These are phyloP conservation scores for Dermochelys coriacea DNA, from an alignment of 2,797 vertebrate genomes.

Conservation along the genomic window DNA sequence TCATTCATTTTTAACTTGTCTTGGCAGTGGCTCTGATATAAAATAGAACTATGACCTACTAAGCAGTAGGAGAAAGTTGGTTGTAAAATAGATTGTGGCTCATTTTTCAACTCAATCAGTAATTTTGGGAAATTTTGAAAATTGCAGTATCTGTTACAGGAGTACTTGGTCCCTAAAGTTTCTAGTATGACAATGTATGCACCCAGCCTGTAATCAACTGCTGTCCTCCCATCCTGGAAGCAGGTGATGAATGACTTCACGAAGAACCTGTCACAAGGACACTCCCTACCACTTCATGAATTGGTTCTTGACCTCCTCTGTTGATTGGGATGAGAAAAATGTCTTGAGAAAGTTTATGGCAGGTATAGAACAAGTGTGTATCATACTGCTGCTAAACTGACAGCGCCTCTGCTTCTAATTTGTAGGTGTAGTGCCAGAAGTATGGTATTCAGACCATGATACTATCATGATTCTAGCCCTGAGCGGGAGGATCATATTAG, in stretches of 20 bases:
- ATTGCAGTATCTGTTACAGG: background rate
- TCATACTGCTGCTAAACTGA: background rate
- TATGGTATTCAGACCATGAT: background rate
- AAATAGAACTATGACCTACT: background rate
- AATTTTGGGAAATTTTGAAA: background rate
- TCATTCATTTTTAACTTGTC: background rate
- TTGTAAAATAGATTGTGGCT: background rate
- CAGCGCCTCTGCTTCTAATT: background rate
- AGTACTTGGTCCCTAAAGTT: background rate
- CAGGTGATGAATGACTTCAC: background rate
- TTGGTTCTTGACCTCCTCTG: background rate
- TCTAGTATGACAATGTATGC: fast-evolving
- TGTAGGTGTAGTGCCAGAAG: background rate
- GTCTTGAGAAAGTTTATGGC: background rate
- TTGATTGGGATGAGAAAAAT: background rate
- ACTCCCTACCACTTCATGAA: background rate
- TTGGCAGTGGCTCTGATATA: background rate
- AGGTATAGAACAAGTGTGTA: background rate
- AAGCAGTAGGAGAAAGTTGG: background rate
- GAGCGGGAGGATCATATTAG: background rate
- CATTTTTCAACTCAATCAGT: no score
- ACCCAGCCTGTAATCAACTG: background rate
- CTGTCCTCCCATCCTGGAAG: background rate
- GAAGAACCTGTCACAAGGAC: background rate
- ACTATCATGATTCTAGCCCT: background rate